Evolutionary conservation across 2,888 invertebrate species (phyloP).

Genomic region (Nomada lathburiana): DNA sequence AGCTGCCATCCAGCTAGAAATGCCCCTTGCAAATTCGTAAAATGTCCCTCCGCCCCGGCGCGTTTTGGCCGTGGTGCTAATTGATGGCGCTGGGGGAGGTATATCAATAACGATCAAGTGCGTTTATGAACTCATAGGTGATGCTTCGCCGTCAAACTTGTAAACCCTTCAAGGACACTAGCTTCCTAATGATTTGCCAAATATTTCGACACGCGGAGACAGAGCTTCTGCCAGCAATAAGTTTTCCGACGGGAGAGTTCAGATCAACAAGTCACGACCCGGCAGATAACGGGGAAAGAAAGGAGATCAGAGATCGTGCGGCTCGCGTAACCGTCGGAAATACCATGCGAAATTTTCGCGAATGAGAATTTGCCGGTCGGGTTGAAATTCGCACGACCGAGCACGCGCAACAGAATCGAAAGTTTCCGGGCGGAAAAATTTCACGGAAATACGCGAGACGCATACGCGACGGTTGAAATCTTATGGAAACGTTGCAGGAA

Average conservation of each 20-base stretch:
- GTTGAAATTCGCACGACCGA: conserved; percentile 53
- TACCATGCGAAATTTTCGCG: conserved; percentile 22
- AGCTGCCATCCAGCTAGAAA: conserved; percentile 39
- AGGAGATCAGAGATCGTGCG: neutral
- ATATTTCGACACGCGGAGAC: no score
- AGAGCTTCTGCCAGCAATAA: no score
- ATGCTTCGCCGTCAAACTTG: conserved; percentile 18
- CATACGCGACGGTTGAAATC: conserved; percentile 61
- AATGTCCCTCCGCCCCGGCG: conserved; percentile 20
- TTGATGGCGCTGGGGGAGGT: conserved; percentile 56
- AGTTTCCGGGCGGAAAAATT: conserved; percentile 52
- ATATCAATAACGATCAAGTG: conserved; percentile 59
- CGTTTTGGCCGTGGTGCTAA: conserved; percentile 49
- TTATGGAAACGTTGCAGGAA: conserved; percentile 12
- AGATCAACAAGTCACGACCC: conserved; percentile 43
- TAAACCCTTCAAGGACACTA: no score
- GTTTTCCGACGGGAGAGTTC: neutral
- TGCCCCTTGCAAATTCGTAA: conserved; percentile 52
- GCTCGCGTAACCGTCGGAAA: neutral
- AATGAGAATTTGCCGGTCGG: conserved; percentile 35
- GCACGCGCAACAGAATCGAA: conserved; percentile 49
- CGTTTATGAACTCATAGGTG: conserved; percentile 47
- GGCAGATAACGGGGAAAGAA: neutral
- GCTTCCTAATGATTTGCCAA: no score
- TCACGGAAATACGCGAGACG: conserved; percentile 35